A percentile compares a stretch with the other conserved stretches of the same genome.
These are phyloP conservation scores for Thaumatotibia leucotreta DNA, from an alignment of 1,140 invertebrate genomes.

Conservation along the genomic window DNA sequence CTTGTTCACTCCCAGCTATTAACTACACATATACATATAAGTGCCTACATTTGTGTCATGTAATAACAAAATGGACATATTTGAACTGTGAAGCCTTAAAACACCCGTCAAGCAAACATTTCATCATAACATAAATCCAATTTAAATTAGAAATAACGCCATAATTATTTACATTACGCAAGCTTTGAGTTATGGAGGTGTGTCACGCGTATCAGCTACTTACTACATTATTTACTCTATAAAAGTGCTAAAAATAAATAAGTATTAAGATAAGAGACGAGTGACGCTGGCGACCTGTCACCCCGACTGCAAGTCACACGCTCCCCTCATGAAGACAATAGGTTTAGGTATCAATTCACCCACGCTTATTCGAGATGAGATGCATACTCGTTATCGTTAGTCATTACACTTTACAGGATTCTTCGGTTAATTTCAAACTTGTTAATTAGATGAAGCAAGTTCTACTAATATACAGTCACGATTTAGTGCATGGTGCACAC, in stretches of 20 bases:
- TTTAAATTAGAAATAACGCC: background rate
- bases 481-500: background rate
- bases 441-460: background rate
- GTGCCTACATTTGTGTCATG: no score
- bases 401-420: background rate
- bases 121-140: background rate
- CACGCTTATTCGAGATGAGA: background rate
- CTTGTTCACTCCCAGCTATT: no score
- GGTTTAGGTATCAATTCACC: background rate
- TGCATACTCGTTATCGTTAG: background rate
- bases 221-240: slow-evolving; percentile 1
- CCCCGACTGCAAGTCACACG: background rate
- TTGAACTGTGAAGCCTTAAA: background rate
- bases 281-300: background rate
- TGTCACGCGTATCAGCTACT: slow-evolving; percentile 9
- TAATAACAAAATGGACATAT: no score
- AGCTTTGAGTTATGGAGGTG: slow-evolving; percentile 5
- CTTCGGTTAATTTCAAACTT: background rate
- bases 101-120: background rate
- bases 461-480: background rate
- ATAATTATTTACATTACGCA: background rate
- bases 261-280: background rate
- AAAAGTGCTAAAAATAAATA: slow-evolving; percentile 8
- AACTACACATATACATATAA: no score
- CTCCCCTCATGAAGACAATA: slow-evolving; percentile 4